A percentile compares a stretch with the other conserved stretches of the same genome.
Conservation (phyloP, 1,140 invertebrate genomes). For the Zaprionus ghesquierei region DNA sequence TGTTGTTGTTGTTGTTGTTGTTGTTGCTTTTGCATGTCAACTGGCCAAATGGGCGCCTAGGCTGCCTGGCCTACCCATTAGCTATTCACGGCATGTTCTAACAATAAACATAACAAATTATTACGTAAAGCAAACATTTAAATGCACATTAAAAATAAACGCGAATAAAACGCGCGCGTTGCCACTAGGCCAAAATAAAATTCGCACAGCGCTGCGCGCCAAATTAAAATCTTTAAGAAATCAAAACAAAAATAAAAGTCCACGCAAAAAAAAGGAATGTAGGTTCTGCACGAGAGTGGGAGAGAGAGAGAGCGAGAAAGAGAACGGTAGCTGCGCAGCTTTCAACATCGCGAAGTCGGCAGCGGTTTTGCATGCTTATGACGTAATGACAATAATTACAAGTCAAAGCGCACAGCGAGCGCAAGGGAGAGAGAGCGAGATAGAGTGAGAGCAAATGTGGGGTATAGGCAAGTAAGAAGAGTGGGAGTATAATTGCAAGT, state of each 20-base stretch:
- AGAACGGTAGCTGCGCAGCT: slow-evolving; percentile 13
- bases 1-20: slow-evolving; percentile 25
- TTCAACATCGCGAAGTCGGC: slow-evolving; percentile 7
- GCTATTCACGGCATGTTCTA: slow-evolving; percentile 56
- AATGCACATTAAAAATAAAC: slow-evolving; percentile 54
- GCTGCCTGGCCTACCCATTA: slow-evolving; percentile 37
- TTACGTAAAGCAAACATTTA: slow-evolving; percentile 64
- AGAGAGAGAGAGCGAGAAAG: background rate
- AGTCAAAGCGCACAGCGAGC: slow-evolving; percentile 8
- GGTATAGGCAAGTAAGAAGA: background rate
- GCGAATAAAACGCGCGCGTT: slow-evolving; percentile 15
- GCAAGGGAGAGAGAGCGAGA: background rate
- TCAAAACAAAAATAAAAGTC: slow-evolving; percentile 47
- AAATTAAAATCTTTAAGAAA: slow-evolving; percentile 27
- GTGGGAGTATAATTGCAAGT: slow-evolving; percentile 13
- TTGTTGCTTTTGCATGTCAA: slow-evolving; percentile 41
- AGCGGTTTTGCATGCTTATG: slow-evolving; percentile 53
- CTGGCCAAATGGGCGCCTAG: background rate
- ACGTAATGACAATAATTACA: slow-evolving; percentile 71
- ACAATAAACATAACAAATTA: slow-evolving; percentile 67
- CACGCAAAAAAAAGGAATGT: too few species aligned
- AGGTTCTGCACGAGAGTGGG: too few species aligned
- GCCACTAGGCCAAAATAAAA: slow-evolving; percentile 6
- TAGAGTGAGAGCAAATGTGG: background rate
- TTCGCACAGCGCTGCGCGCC: slow-evolving; percentile 18